Conservation (phyloP, 2,113 vertebrate genomes). For the Loxodonta africana region DNA sequence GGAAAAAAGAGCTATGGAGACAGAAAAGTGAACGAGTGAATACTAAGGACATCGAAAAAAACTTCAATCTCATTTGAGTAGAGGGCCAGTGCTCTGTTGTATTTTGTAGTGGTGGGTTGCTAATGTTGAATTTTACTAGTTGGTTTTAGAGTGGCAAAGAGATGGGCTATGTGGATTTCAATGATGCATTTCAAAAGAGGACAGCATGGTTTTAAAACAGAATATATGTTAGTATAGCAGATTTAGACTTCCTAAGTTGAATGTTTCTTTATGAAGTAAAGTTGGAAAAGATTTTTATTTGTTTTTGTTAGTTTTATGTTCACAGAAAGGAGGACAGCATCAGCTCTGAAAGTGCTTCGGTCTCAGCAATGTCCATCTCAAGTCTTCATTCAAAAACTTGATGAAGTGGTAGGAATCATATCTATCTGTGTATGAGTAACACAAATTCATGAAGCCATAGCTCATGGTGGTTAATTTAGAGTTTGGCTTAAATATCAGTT, state of each 20-base stretch:
- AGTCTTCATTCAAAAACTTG: neutral
- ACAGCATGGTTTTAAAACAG: neutral
- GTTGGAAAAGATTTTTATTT: neutral
- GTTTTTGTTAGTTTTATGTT: neutral
- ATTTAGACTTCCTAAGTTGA: neutral
- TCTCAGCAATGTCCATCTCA: neutral
- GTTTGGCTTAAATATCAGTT: neutral
- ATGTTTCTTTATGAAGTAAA: neutral
- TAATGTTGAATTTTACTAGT: neutral
- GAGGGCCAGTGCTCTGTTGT: neutral
- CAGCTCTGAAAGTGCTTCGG: neutral
- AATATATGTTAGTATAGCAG: neutral
- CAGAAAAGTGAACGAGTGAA: neutral
- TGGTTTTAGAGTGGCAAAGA: neutral
- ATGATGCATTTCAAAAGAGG: neutral
- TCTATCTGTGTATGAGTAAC: neutral
- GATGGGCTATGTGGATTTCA: neutral
- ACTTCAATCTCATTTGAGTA: neutral
- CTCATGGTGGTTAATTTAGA: neutral
- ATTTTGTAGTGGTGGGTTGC: neutral
- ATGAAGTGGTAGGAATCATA: neutral
- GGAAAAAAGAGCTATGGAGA: neutral
- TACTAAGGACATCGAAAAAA: neutral
- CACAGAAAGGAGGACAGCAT: neutral
- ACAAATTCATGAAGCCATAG: neutral